Conservation (phyloP, 2,888 invertebrate genomes). For the Archips crataeganus region DNA sequence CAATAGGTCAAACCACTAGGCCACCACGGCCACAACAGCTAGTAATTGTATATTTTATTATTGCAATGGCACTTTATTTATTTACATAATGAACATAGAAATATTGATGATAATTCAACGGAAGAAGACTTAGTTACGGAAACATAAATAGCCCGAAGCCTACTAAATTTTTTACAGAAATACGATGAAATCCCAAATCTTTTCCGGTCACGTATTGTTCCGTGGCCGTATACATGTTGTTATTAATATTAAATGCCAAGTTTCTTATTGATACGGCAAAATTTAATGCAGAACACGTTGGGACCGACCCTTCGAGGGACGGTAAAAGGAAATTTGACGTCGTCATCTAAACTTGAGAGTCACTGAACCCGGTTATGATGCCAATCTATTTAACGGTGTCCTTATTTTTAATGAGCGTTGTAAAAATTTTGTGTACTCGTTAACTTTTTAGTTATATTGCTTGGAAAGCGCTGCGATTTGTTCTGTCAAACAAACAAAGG, state of each 20-base stretch:
- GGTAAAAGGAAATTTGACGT: slow-evolving; percentile 28
- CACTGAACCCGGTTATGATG: slow-evolving; percentile 10
- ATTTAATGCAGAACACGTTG: slow-evolving; percentile 8
- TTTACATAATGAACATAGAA: too few relatives aligned
- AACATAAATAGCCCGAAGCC: not conserved
- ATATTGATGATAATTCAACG: too few relatives aligned
- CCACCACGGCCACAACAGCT: too few relatives aligned
- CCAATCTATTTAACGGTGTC: slow-evolving; percentile 9
- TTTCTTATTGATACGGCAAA: slow-evolving; percentile 1
- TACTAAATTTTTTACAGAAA: not conserved
- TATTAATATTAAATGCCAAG: slow-evolving; percentile 13
- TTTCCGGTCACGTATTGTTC: not conserved
- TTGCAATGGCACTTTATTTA: too few relatives aligned
- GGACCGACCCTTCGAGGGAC: not conserved
- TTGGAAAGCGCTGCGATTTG: not conserved
- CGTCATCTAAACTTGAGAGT: slow-evolving; percentile 23
- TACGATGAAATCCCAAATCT: not conserved
- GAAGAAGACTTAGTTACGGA: not conserved
- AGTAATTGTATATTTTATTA: too few relatives aligned
- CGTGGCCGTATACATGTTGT: not conserved
- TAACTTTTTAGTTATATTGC: not conserved
- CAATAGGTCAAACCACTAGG: too few relatives aligned
- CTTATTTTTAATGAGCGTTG: slow-evolving; percentile 3
- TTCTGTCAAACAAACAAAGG: not conserved
- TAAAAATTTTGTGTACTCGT: not conserved